Base-by-base conservation (phyloP, 2,888 invertebrate species). In the Silvanus unidentatus region DNA sequence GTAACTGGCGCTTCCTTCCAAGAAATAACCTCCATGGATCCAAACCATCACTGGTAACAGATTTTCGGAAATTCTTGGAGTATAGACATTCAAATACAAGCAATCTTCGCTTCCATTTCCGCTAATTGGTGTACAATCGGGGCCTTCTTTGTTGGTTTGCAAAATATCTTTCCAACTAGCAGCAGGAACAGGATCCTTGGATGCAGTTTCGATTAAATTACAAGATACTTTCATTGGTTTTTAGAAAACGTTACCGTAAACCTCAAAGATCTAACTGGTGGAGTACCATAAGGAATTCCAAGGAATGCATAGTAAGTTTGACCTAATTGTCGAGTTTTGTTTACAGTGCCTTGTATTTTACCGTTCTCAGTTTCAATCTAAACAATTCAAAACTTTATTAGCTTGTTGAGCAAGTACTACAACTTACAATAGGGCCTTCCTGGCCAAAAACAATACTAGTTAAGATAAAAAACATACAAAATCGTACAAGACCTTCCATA, bases 11-110 rank as follows among this genome's bases (percentile, higher is more conserved):
- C 51, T 43, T 12, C 64, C 63, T 14, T 41, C 43, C 46, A 57
- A 44, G 37, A 63, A 64, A 10, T 51, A 54, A 27, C 64, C 65
- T 4, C 64, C 63, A 43, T 64, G 58, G 11, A 66, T 57, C 57
- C 60, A 64, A 5, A 66, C 62, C 62, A 65, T 64, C 12, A 63
- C 64, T 1, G 65, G 65, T 10, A 60, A 35, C 11, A 12, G 5
- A 32, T 32, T 32, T 32, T 5, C n/a, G 32, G n/a, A 12, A 8
- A 32, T 32, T 42, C 40, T 41, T 9, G 63, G 59, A 1, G 57
- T 57, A 45, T 59, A 63, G 15, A 65, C 60, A 40, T 63, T 65
- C 22, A 65, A 46, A 48, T 52, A 59, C 13, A 65, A 41, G 40
- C 64, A 65, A 49, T 65, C 63, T 46, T 65, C 32, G 5, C 11